A percentile compares a stretch with the other conserved stretches of the same genome.
Conservation (phyloP, 2,797 vertebrate species). For the Sitta carolinensis region DNA sequence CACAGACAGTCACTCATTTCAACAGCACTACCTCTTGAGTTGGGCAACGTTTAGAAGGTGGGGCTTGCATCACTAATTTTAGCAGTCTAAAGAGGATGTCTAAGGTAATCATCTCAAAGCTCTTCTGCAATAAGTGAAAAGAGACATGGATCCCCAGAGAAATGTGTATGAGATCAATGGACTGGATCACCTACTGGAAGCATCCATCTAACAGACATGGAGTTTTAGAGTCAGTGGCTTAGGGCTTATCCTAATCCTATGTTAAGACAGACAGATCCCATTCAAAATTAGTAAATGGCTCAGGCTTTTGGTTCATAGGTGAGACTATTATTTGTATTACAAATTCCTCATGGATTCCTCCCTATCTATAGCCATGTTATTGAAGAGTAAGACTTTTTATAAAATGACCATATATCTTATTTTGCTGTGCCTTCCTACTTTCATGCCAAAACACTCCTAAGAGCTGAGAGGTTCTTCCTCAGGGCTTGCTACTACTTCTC, state of each 20-base stretch:
- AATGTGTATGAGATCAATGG: fast-evolving
- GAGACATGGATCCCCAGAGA: not conserved
- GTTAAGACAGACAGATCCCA: not conserved
- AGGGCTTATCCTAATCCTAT: not conserved
- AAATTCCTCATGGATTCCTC: not conserved
- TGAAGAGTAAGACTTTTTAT: not conserved
- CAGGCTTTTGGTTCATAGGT: not conserved
- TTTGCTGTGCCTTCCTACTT: not conserved
- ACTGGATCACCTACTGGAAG: not conserved
- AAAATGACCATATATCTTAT: not conserved
- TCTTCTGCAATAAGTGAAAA: not conserved
- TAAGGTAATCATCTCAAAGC: not conserved
- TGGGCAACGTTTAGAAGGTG: not conserved
- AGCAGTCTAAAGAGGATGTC: not conserved
- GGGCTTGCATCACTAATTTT: not conserved
- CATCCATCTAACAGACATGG: fast-evolving
- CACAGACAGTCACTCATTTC: not conserved
- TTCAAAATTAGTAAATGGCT: not conserved
- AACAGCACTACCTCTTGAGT: not conserved
- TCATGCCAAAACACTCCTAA: not conserved
- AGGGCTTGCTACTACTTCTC: not conserved
- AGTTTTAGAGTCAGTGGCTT: not conserved
- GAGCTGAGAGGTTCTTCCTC: not conserved
- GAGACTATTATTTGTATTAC: not conserved
- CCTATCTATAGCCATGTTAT: not conserved